These are phyloP conservation scores for Rotaria sp. DNA, from an alignment of 2,888 invertebrate species.

Conservation along the genomic window DNA sequence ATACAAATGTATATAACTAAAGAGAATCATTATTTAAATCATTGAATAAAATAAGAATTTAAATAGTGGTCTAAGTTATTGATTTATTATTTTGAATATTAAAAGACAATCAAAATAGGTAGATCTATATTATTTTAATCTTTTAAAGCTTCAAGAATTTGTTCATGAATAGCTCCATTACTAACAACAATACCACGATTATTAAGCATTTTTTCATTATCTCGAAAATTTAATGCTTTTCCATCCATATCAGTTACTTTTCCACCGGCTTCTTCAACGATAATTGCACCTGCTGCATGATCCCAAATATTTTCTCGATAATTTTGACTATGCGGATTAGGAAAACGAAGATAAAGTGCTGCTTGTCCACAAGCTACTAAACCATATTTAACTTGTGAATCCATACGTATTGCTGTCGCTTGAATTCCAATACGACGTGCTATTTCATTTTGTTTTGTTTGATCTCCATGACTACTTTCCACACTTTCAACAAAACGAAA, in stretches of 20 bases:
- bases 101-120: too few relatives aligned
- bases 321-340: background rate
- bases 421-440: background rate
- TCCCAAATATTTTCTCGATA: conserved; percentile 64
- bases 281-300: conserved; percentile 72
- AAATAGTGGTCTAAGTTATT: too few relatives aligned
- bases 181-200: conserved; percentile 27
- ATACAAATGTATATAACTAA: too few relatives aligned
- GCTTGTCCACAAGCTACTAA: background rate
- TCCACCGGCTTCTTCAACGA: conserved; percentile 87
- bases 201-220: background rate
- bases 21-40: too few relatives aligned
- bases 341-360: background rate
- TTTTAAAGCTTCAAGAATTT: conserved; percentile 10
- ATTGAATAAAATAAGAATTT: too few relatives aligned
- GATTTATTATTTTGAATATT: too few relatives aligned
- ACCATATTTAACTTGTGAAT: conserved; percentile 16
- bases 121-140: background rate
- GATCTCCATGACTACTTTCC: conserved; percentile 1
- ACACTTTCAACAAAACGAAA: conserved; percentile 28
- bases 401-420: background rate
- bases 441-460: background rate
- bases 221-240: conserved; percentile 11
- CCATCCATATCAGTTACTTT: conserved; percentile 70
- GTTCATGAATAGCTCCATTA: conserved; percentile 9